These are phyloP conservation scores for Neomicropteryx cornuta DNA, from an alignment of 1,140 invertebrate species.

Conservation along the genomic window DNA sequence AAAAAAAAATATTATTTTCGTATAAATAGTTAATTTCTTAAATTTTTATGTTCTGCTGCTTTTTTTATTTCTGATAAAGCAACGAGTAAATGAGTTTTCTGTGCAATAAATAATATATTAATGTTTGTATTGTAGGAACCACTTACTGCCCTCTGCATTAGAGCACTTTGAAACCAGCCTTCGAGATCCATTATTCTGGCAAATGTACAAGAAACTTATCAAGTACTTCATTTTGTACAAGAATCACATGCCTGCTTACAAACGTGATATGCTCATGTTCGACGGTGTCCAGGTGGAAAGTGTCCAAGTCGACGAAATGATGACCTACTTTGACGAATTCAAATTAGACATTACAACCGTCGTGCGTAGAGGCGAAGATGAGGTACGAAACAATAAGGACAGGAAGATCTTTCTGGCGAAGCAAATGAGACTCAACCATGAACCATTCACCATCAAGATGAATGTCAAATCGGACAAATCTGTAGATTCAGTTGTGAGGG, in stretches of 20 bases:
- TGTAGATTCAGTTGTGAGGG: constrained; percentile 39
- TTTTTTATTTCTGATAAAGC: too few relatives aligned
- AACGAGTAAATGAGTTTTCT: too few relatives aligned
- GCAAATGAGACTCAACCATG: constrained; percentile 41
- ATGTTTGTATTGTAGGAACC: constrained; percentile 28
- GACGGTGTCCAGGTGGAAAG: constrained; percentile 42
- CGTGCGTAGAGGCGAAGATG: constrained; percentile 24
- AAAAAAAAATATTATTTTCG: too few relatives aligned
- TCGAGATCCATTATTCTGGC: constrained; percentile 55
- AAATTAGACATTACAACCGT: constrained; percentile 39
- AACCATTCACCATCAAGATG: constrained; percentile 44
- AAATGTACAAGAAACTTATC: constrained; percentile 48
- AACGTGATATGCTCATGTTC: constrained; percentile 42
- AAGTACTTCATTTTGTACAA: constrained; percentile 45
- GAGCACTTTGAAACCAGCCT: constrained; percentile 47
- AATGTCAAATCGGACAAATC: constrained; percentile 43
- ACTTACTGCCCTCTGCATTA: constrained; percentile 35
- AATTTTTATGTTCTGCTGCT: too few relatives aligned
- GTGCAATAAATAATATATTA: too few relatives aligned
- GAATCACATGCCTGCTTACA: constrained; percentile 46
- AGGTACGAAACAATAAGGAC: constrained; percentile 21
- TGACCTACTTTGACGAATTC: constrained; percentile 43
- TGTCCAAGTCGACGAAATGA: constrained; percentile 38
- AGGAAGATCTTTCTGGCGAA: constrained; percentile 21
- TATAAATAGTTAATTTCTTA: too few relatives aligned